phyloP scores from a whole-genome alignment of 1,140 invertebrate genomes.

The Asobara japonica region DNA sequence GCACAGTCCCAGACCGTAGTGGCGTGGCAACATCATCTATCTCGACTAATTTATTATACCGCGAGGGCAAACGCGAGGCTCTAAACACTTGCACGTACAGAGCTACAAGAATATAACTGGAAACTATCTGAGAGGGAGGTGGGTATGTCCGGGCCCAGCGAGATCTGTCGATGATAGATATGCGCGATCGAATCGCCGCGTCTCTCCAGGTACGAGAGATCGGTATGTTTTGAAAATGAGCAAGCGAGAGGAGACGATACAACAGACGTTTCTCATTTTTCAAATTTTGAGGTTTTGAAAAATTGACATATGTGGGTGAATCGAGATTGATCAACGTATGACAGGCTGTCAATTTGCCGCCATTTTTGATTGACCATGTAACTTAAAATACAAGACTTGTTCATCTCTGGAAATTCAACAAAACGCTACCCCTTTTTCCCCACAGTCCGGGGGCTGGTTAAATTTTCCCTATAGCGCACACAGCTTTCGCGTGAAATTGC shows the following conservation, averaged over 20 bases:
- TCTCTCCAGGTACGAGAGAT: not conserved
- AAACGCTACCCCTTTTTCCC: constrained; percentile 28
- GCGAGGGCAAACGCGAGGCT: constrained; percentile 38
- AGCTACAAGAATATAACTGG: constrained; percentile 8
- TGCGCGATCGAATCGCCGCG: too few species aligned
- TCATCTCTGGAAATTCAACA: constrained; percentile 1
- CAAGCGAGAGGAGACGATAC: too few species aligned
- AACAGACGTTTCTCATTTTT: too few species aligned
- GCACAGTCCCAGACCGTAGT: constrained; percentile 56
- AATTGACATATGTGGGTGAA: too few species aligned
- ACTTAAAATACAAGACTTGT: constrained; percentile 14
- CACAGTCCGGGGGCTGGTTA: not conserved
- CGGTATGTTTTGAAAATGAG: too few species aligned
- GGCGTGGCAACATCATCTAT: constrained; percentile 68
- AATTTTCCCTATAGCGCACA: constrained; percentile 21
- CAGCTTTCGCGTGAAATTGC: constrained; percentile 43
- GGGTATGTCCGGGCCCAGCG: not conserved
- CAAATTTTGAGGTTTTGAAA: too few species aligned
- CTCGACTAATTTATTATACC: constrained; percentile 67
- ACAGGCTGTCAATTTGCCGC: too few species aligned
- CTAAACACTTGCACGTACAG: constrained; percentile 10
- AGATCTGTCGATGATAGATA: not conserved
- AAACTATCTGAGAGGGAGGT: not conserved
- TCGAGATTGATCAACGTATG: too few species aligned
- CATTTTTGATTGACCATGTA: too few species aligned